Evolutionary conservation across 2,888 invertebrate species (phyloP).

Genomic region (Saturnia pavonia): DNA sequence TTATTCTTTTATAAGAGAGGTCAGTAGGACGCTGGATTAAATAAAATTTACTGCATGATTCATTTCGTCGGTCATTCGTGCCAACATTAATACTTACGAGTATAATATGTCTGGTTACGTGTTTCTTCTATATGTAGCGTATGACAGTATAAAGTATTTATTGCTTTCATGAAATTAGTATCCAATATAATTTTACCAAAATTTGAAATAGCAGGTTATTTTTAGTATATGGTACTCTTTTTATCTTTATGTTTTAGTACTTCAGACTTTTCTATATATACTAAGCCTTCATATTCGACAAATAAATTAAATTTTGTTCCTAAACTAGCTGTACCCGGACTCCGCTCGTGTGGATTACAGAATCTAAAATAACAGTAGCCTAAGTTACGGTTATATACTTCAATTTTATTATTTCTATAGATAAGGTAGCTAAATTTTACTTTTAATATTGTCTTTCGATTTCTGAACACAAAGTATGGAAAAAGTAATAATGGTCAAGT

Average conservation of each 20-base stretch:
- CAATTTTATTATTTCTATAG: too few relatives aligned
- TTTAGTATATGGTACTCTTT: background rate
- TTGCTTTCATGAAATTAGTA: background rate
- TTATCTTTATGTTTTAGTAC: background rate
- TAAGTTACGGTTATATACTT: too few relatives aligned
- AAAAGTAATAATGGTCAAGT: too few relatives aligned
- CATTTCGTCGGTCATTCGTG: constrained; percentile 14
- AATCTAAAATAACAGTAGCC: too few relatives aligned
- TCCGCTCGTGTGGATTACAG: too few relatives aligned
- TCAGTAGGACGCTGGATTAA: constrained; percentile 13
- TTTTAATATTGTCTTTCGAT: too few relatives aligned
- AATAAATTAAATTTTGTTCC: too few relatives aligned
- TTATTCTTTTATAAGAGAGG: constrained; percentile 16
- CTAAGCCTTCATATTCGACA: background rate
- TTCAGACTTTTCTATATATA: background rate
- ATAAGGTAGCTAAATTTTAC: too few relatives aligned
- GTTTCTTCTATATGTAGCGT: background rate
- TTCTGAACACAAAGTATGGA: too few relatives aligned
- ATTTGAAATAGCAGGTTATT: background rate
- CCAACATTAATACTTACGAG: background rate
- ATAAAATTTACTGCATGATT: constrained; percentile 17
- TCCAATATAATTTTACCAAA: background rate
- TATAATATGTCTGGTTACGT: background rate
- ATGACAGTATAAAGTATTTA: background rate
- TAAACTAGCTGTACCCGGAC: too few relatives aligned